phyloP scores from a whole-genome alignment of 2,113 vertebrate genomes.

The Monarcha castaneiventris region DNA sequence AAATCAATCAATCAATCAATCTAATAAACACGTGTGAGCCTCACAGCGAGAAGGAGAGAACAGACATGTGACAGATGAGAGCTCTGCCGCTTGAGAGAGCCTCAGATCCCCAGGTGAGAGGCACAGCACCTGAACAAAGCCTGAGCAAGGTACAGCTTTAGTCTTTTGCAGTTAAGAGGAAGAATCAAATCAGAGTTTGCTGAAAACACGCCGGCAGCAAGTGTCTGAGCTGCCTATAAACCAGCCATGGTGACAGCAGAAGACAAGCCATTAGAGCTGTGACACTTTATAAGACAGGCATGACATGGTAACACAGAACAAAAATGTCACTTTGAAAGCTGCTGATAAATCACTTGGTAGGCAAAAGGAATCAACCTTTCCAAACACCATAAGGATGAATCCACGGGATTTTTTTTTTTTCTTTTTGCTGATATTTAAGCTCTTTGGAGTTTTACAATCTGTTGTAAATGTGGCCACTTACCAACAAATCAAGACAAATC shows the following conservation, averaged over 20 bases:
- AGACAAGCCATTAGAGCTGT: slow-evolving; percentile 31
- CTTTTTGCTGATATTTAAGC: neutral
- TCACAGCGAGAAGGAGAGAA: neutral
- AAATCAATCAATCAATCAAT: neutral
- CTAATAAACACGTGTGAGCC: neutral
- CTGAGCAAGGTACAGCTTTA: neutral
- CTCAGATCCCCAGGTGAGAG: neutral
- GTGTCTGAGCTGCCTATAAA: neutral
- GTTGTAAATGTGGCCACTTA: neutral
- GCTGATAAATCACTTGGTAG: neutral
- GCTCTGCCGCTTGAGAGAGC: neutral
- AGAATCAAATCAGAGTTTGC: neutral
- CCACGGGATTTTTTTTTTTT: neutral
- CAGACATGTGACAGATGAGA: neutral
- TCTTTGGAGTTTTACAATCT: neutral
- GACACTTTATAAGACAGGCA: neutral
- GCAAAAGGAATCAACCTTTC: slow-evolving; percentile 2
- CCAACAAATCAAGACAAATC: neutral
- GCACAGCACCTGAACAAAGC: neutral
- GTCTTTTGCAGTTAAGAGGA: neutral
- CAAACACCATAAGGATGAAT: neutral
- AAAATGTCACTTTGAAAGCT: slow-evolving; percentile 24
- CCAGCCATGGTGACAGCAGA: neutral
- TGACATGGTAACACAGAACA: slow-evolving; percentile 8
- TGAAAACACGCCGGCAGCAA: neutral